Conservation (phyloP, 1,140 invertebrate species). For the Drosophila pachea region DNA sequence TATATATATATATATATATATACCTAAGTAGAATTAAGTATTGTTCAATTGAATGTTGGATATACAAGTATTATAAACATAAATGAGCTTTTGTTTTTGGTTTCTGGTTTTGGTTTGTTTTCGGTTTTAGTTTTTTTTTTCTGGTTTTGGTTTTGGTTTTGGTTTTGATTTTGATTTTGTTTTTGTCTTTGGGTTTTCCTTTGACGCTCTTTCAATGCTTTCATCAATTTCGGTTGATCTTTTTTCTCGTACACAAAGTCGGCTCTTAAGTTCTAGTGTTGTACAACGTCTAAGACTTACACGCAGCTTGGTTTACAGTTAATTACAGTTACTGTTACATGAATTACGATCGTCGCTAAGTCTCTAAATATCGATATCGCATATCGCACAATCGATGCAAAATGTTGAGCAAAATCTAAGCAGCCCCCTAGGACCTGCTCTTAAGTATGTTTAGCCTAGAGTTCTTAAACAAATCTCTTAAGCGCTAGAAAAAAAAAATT, state of each 20-base stretch:
- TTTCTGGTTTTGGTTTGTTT: too few relatives aligned
- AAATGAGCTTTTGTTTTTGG: constrained; percentile 8
- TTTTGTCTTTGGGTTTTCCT: not conserved
- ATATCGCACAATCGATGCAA: constrained; percentile 29
- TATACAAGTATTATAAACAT: constrained; percentile 23
- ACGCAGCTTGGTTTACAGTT: constrained; percentile 29
- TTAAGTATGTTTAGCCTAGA: constrained; percentile 43
- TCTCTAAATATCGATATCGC: constrained; percentile 38
- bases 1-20: constrained; percentile 19
- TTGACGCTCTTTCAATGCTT: constrained; percentile 12
- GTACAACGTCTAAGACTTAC: constrained; percentile 47
- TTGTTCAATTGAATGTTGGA: constrained; percentile 16
- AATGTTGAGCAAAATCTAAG: constrained; percentile 49
- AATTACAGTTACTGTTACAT: constrained; percentile 21
- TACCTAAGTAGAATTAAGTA: not conserved
- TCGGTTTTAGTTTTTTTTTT: constrained; percentile 4
- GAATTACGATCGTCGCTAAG: constrained; percentile 21
- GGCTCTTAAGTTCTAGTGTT: constrained; percentile 33
- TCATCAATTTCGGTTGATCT: constrained; percentile 1
- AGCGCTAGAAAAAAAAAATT: constrained; percentile 55
- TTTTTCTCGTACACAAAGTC: constrained; percentile 6
- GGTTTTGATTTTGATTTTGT: too few relatives aligned
- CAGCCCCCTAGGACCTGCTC: constrained; percentile 65
- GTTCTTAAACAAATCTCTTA: constrained; percentile 59
- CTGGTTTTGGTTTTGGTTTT: not conserved